Evolutionary conservation across 2,888 invertebrate species (phyloP).

Genomic region (Orthosia gracilis): DNA sequence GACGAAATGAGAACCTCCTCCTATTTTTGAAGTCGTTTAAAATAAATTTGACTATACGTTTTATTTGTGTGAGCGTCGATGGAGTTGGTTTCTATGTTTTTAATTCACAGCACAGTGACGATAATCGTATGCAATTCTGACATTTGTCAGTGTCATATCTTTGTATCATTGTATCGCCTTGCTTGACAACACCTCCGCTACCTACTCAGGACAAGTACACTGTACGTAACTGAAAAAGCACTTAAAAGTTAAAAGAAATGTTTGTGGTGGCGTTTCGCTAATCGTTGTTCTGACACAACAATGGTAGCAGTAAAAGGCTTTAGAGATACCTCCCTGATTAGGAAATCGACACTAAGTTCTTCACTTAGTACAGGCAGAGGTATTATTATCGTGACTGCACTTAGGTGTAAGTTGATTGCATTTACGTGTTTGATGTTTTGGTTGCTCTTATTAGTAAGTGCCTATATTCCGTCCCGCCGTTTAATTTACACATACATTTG

Average conservation of each 20-base stretch:
- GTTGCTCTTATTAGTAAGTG: neutral
- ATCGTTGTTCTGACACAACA: conserved; percentile 54
- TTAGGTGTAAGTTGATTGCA: conserved; percentile 32
- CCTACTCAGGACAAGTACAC: neutral
- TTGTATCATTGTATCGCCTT: neutral
- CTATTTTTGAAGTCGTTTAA: too few species aligned
- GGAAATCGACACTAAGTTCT: conserved; percentile 40
- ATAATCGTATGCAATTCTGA: neutral
- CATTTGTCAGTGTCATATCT: neutral
- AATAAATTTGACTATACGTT: too few species aligned
- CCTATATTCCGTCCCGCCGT: too few species aligned
- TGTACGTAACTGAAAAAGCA: conserved; percentile 48
- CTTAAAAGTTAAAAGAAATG: conserved; percentile 60
- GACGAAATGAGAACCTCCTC: too few species aligned
- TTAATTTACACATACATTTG: too few species aligned
- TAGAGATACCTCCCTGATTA: conserved; percentile 51
- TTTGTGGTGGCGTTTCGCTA: conserved; percentile 30
- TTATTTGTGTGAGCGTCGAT: too few species aligned
- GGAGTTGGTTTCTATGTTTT: too few species aligned
- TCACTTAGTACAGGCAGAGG: conserved; percentile 14
- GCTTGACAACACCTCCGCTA: neutral
- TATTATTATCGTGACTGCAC: neutral
- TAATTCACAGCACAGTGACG: too few species aligned
- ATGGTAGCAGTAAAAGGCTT: conserved; percentile 61
- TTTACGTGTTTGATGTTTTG: conserved; percentile 37